A percentile compares a stretch with the other conserved stretches of the same genome.
Conservation (phyloP, 2,113 vertebrate species). For the Ovis aries region ARS-UI_Ramb_v3.0 NC_056056.1:21410501-21411000, state of each 20-base stretch:
- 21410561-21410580: neutral
- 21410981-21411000: neutral
- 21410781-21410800: neutral
- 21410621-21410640: neutral
- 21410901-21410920: neutral
- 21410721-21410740: neutral
- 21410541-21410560: neutral
- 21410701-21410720: no score
- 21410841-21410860: neutral
- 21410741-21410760: rapidly evolving
- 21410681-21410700: neutral
- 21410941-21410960: neutral
- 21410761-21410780: neutral
- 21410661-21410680: no score
- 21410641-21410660: neutral
- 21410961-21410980: neutral
- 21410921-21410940: neutral
- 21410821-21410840: neutral
- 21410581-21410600: neutral
- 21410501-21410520: neutral
- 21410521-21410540: neutral
- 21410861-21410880: neutral
- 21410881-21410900: neutral
- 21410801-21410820: neutral
- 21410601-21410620: rapidly evolving